phyloP scores from a whole-genome alignment of 2,888 invertebrate species.

The Zelleria hepariella region DNA sequence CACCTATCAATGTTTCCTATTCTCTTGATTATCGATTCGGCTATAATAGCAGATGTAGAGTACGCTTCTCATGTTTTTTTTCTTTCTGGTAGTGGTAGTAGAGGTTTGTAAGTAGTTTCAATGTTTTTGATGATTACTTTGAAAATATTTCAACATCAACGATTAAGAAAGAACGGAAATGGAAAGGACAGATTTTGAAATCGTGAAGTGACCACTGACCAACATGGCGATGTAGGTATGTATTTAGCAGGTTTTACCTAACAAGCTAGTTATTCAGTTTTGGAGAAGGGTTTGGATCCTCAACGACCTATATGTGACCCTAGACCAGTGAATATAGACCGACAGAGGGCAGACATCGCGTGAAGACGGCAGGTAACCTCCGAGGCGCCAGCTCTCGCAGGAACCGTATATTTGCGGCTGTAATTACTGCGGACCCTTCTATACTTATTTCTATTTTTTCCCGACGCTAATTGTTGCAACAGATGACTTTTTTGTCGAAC shows the following conservation, averaged over 20 bases:
- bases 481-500: constrained; percentile 73
- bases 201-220: too few relatives aligned
- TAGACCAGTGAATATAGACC: constrained; percentile 16
- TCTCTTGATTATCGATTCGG: constrained; percentile 1
- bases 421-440: constrained; percentile 73
- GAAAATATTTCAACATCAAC: too few relatives aligned
- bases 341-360: constrained; percentile 36
- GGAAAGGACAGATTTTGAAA: too few relatives aligned
- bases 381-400: constrained; percentile 61
- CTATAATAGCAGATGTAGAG: neutral
- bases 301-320: constrained; percentile 14
- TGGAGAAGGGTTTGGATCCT: neutral
- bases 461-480: constrained; percentile 68
- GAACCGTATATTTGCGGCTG: constrained; percentile 70
- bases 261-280: neutral
- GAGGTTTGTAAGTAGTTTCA: too few relatives aligned
- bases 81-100: too few relatives aligned
- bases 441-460: constrained; percentile 72
- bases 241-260: too few relatives aligned
- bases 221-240: too few relatives aligned
- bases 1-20: neutral
- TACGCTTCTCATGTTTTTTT: neutral
- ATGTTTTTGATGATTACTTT: too few relatives aligned
- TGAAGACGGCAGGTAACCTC: constrained; percentile 52
- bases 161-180: too few relatives aligned